Evolutionary conservation across 2,113 vertebrate genomes (phyloP).

Genomic region (Nyctereutes procyonoides): DNA sequence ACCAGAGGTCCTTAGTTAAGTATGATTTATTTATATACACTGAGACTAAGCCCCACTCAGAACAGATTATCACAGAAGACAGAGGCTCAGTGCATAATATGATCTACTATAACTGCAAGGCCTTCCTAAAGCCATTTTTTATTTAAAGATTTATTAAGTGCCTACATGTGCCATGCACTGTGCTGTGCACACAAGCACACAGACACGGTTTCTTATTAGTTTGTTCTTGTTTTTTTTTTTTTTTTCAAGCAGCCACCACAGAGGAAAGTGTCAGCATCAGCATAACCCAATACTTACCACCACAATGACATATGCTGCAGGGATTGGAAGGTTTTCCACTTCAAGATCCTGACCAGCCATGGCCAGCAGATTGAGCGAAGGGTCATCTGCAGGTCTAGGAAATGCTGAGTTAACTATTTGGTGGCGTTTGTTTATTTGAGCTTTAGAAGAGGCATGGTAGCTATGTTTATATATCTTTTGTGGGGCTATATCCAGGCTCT

Average conservation of each 20-base stretch:
- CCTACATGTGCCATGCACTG: not conserved
- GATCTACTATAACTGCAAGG: not conserved
- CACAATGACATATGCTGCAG: constrained; percentile 86
- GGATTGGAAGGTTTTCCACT: constrained; percentile 89
- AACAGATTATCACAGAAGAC: not conserved
- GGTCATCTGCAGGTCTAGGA: constrained; percentile 85
- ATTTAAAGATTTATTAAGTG: constrained; percentile 5
- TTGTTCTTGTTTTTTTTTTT: not conserved
- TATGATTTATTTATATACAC: not conserved
- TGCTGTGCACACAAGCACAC: not conserved
- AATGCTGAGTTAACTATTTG: constrained; percentile 87
- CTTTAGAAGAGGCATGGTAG: constrained; percentile 79
- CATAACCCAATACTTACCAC: constrained; percentile 87
- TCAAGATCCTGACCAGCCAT: constrained; percentile 86
- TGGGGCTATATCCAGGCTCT: constrained; percentile 85
- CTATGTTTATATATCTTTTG: constrained; percentile 83
- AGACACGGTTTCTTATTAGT: not conserved
- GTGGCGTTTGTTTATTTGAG: constrained; percentile 82
- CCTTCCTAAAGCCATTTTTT: constrained; percentile 1
- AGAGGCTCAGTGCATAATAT: not conserved
- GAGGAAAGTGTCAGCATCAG: not conserved
- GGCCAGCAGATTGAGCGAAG: constrained; percentile 87
- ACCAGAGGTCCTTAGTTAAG: not conserved
- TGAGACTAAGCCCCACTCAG: not conserved
- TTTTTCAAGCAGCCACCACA: not conserved